Base-by-base conservation (phyloP, 2,888 invertebrate genomes). In the Deilephila elpenor region DNA sequence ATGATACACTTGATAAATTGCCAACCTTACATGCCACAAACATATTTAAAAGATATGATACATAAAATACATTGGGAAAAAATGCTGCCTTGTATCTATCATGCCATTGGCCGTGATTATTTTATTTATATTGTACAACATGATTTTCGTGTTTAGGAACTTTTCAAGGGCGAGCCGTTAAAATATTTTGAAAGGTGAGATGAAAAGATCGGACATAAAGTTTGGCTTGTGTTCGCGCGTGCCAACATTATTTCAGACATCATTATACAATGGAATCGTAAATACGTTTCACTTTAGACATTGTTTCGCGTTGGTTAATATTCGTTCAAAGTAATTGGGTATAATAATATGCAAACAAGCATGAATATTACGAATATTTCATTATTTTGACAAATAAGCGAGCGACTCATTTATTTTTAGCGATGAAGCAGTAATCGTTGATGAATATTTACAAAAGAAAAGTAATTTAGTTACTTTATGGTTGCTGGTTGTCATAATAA, bases 131-230 rank as follows among this genome's bases (percentile, higher is more conserved):
- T 20, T 44, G 44, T 64, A 37, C 14, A 64, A 64, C 14, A 14
- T 64, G 37, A 44, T 64, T 64, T 64, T 11, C 4, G 20, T 44
- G 20, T 44, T 56, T 64, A 25, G 29, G 17, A 25, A 60, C 60
- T 29, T 29, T 60, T 29, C 60, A 60, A 60, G 60, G 60, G 25
- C 67, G 17, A 25, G 6, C 67, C 51, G 25, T 51, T 25, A 62
- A 62, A 56, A 56, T 56, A 60, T 67, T 25, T 51, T 44, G 64
- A 64, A 64, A 64, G 64, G 44, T 67, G 51, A 67, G 25, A 67
- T 67, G 51, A 51, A 37, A 51, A 67, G 67, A 67, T 67, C 67
- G 51, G 44, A 44, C 51, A 67, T 67, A 67, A 51, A 67, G 44
- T 51, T 44, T 25, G 14, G 44, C 25, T 51, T 25, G 62, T 67